phyloP scores from a whole-genome alignment of 1,140 invertebrate genomes.

The Ips nitidus region DNA sequence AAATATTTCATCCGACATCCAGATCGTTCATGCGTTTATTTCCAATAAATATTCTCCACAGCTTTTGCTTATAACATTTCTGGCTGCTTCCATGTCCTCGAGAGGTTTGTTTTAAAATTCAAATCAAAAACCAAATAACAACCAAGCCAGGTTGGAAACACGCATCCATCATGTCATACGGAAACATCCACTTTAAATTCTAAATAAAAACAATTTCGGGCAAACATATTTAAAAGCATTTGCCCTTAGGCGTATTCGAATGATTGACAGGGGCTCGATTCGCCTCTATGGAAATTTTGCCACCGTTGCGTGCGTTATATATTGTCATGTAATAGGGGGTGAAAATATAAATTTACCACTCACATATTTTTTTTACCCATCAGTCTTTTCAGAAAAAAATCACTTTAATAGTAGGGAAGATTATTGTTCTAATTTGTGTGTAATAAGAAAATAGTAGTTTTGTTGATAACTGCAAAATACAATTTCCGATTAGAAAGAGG shows the following conservation, averaged over 20 bases:
- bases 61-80: slow-evolving; percentile 5
- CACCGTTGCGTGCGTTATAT: slow-evolving; percentile 26
- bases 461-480: too few species aligned
- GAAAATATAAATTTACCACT: slow-evolving; percentile 13
- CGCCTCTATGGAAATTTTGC: slow-evolving; percentile 33
- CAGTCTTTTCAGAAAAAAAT: too few species aligned
- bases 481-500: too few species aligned
- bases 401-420: too few species aligned
- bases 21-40: not conserved
- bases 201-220: slow-evolving; percentile 50
- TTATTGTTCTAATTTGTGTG: too few species aligned
- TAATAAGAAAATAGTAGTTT: too few species aligned
- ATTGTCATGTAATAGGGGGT: slow-evolving; percentile 31
- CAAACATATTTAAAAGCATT: slow-evolving; percentile 51
- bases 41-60: slow-evolving; percentile 16
- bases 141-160: slow-evolving; percentile 45
- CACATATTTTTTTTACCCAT: not conserved
- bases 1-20: not conserved
- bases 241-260: slow-evolving; percentile 42
- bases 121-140: slow-evolving; percentile 47
- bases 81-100: slow-evolving; percentile 17
- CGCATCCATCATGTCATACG: slow-evolving; percentile 48
- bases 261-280: slow-evolving; percentile 38
- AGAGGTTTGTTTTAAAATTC: slow-evolving; percentile 43
- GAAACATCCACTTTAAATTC: slow-evolving; percentile 49